These are phyloP conservation scores for Mus spicilegus DNA, from an alignment of 2,113 vertebrate species.

Conservation along the genomic window DNA sequence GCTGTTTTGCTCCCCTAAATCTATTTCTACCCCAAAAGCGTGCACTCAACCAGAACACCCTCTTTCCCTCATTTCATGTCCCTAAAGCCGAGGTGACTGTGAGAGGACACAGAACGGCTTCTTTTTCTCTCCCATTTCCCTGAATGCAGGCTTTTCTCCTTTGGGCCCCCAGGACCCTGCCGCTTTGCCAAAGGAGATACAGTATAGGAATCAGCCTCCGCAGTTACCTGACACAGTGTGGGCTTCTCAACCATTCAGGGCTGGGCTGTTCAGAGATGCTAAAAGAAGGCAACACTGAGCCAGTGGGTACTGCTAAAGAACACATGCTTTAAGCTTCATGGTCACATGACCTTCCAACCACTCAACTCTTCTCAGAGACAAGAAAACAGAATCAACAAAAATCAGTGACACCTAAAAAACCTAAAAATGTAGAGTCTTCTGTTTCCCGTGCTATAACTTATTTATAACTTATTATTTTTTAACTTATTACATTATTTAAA, in stretches of 20 bases:
- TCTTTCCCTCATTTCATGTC: background rate
- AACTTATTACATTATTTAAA: background rate
- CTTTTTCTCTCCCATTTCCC: background rate
- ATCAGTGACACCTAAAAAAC: background rate
- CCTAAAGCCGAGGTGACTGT: background rate
- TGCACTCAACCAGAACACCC: background rate
- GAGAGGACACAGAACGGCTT: background rate
- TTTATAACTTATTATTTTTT: too few relatives aligned
- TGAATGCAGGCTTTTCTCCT: too few relatives aligned
- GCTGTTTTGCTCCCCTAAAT: conserved; percentile 26
- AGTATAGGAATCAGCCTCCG: background rate
- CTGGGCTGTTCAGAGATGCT: background rate
- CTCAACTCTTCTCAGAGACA: background rate
- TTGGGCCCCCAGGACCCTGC: background rate
- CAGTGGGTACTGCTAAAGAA: background rate
- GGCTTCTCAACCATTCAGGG: background rate
- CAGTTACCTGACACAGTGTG: background rate
- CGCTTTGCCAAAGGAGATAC: background rate
- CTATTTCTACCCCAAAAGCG: background rate
- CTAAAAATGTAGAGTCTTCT: background rate
- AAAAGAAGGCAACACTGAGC: background rate
- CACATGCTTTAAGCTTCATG: background rate
- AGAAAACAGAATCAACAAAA: background rate
- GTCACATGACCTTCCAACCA: background rate
- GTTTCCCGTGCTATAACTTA: background rate